These are phyloP conservation scores for Recurvirostra avosetta DNA, from an alignment of 2,113 vertebrate species.

Conservation along the genomic window DNA sequence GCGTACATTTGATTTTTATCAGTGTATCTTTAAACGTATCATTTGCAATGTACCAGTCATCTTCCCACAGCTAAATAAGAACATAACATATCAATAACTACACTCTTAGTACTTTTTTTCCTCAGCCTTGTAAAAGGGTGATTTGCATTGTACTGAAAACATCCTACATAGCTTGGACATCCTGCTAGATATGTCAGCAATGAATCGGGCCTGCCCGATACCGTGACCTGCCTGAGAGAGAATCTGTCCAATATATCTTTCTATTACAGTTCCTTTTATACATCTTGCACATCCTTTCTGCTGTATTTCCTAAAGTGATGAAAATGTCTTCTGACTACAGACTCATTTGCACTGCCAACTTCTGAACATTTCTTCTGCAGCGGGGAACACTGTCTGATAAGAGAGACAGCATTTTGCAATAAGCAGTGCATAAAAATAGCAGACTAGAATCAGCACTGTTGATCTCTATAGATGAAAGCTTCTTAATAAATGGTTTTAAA, in stretches of 20 bases:
- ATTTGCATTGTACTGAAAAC: neutral
- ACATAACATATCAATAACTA: neutral
- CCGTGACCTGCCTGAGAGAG: neutral
- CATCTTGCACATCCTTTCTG: neutral
- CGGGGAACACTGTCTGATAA: constrained; percentile 14
- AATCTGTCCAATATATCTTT: constrained; percentile 38
- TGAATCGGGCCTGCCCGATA: neutral
- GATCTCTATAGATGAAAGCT: constrained; percentile 18
- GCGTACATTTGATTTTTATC: neutral
- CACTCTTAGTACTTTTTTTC: neutral
- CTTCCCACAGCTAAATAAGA: neutral
- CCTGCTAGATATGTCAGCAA: neutral
- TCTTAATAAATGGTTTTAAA: constrained; percentile 24
- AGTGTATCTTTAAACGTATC: neutral
- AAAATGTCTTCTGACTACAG: constrained; percentile 32
- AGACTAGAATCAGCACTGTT: neutral
- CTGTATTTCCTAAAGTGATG: constrained; percentile 16
- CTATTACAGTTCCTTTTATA: neutral
- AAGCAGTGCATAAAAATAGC: neutral
- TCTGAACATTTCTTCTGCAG: neutral
- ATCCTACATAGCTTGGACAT: neutral
- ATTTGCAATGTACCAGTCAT: neutral
- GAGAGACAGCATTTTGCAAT: constrained; percentile 2
- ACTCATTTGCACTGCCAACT: neutral
- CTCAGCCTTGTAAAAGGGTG: neutral